Percentiles rank a stretch among this genome's conserved stretches.
These are phyloP conservation scores for Rhagoletis pomonella DNA, from an alignment of 1,140 invertebrate genomes.

Conservation along the genomic window DNA sequence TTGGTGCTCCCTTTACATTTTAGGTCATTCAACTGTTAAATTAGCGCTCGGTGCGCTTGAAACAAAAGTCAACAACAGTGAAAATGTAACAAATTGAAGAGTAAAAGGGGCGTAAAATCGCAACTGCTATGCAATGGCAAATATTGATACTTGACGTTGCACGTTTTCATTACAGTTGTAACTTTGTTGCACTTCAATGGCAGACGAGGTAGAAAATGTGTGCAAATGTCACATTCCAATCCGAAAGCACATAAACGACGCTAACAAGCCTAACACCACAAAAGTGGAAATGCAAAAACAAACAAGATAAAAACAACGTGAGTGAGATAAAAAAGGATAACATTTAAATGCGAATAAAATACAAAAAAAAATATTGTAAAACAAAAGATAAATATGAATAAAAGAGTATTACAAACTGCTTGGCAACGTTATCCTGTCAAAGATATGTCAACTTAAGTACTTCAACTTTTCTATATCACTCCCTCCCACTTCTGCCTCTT, in stretches of 20 bases:
- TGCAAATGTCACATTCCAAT: slow-evolving; percentile 35
- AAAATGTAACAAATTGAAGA: slow-evolving; percentile 44
- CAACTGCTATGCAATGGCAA: slow-evolving; percentile 42
- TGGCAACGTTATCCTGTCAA: neutral
- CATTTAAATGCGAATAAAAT: neutral
- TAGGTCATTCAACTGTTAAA: slow-evolving; percentile 49
- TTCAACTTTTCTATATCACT: neutral
- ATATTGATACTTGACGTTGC: slow-evolving; percentile 47
- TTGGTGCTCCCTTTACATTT: neutral
- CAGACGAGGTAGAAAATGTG: neutral
- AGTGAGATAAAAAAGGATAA: neutral
- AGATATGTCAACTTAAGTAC: neutral
- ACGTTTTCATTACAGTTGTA: neutral
- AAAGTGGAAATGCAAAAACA: neutral
- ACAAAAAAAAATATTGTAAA: neutral
- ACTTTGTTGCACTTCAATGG: neutral
- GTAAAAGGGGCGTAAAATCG: slow-evolving; percentile 45
- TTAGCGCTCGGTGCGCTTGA: neutral
- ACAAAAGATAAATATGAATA: neutral
- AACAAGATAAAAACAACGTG: too few species aligned
- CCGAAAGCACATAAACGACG: slow-evolving; percentile 3
- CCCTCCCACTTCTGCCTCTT: neutral
- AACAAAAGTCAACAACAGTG: slow-evolving; percentile 48
- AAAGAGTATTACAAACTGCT: neutral
- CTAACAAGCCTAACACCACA: slow-evolving; percentile 9